Conservation (phyloP, 2,113 vertebrate species). For the Sphyrna mokarran region DNA sequence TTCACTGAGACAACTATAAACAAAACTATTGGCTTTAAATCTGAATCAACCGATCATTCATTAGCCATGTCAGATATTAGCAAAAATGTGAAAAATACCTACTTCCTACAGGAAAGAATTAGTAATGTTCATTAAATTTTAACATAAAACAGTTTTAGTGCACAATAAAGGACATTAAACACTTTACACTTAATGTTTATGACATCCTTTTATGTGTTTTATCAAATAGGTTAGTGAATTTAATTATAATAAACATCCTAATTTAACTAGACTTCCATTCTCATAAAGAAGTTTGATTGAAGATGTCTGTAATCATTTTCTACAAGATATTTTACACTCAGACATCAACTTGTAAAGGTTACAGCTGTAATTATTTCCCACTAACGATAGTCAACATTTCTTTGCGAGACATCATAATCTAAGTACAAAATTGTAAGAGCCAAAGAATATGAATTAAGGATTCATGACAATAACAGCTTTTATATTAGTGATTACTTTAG, state of each 20-base stretch:
- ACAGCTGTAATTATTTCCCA: neutral
- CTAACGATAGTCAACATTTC: neutral
- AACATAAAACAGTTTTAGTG: neutral
- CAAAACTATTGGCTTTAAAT: too few relatives aligned
- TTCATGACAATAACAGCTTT: neutral
- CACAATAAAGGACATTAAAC: neutral
- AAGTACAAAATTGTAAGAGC: neutral
- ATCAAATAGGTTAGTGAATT: neutral
- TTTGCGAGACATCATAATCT: neutral
- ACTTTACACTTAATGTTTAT: neutral
- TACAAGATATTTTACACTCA: neutral
- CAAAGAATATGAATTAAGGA: neutral
- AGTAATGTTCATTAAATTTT: neutral
- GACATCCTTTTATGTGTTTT: neutral
- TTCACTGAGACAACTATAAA: too few relatives aligned
- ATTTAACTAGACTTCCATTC: too few relatives aligned
- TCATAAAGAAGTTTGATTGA: neutral
- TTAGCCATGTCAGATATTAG: neutral
- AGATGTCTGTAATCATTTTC: neutral
- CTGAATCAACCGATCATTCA: neutral
- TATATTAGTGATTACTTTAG: neutral
- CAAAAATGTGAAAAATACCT: neutral
- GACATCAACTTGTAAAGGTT: neutral
- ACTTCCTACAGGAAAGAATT: neutral
- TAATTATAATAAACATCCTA: neutral